Percentiles rank a stretch among this genome's conserved stretches.
phyloP scores from a whole-genome alignment of 1,140 invertebrate species.

The Mylabris phalerata region DNA sequence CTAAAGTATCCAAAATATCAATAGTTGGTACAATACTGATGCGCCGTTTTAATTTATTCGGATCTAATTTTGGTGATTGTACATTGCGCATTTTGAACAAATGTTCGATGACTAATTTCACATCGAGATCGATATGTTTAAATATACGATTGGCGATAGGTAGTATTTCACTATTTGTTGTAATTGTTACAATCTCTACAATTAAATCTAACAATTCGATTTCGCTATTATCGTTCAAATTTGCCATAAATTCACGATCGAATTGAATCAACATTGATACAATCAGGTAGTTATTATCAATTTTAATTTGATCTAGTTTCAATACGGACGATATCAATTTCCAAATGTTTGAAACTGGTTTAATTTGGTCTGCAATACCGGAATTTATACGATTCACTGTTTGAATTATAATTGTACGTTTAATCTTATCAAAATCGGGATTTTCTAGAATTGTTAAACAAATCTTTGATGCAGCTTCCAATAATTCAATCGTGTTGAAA shows the following conservation, averaged over 20 bases:
- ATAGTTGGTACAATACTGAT: slow-evolving; percentile 46
- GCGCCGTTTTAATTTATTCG: slow-evolving; percentile 36
- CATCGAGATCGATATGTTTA: slow-evolving; percentile 62
- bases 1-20: slow-evolving; percentile 51
- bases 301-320: background rate
- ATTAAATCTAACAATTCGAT: slow-evolving; percentile 38
- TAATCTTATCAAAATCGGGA: slow-evolving; percentile 42
- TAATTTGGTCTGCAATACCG: slow-evolving; percentile 12
- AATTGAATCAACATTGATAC: slow-evolving; percentile 50
- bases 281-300: slow-evolving; percentile 12
- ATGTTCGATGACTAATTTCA: slow-evolving; percentile 53
- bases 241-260: slow-evolving; percentile 49
- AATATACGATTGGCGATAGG: slow-evolving; percentile 55
- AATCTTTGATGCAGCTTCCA: slow-evolving; percentile 36
- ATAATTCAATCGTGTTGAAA: slow-evolving; percentile 48
- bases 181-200: slow-evolving; percentile 33
- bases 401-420: slow-evolving; percentile 43
- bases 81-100: slow-evolving; percentile 51
- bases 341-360: slow-evolving; percentile 39
- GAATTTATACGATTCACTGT: slow-evolving; percentile 36
- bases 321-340: slow-evolving; percentile 40
- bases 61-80: slow-evolving; percentile 29
- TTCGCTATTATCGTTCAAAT: slow-evolving; percentile 34
- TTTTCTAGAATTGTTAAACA: slow-evolving; percentile 41
- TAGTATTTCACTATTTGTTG: slow-evolving; percentile 44